Evolutionary conservation across 2,113 vertebrate species (phyloP).

Genomic region (Silurus meridionalis): DNA sequence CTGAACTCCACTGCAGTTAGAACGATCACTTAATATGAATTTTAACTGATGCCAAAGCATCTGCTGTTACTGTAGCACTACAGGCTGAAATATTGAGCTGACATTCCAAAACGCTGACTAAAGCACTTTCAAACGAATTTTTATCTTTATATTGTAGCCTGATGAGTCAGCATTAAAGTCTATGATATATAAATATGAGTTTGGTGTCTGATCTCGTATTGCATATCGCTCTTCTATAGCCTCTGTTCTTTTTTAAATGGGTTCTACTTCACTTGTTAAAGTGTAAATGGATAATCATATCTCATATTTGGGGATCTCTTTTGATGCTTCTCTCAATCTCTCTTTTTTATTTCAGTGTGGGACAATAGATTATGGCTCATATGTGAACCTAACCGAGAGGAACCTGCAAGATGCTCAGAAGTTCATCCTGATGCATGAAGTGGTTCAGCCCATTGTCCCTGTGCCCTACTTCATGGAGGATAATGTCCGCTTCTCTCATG

Average conservation of each 20-base stretch:
- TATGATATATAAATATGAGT: neutral
- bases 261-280: too few species aligned
- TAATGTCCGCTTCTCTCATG: conserved; percentile 90
- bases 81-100: neutral
- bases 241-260: neutral
- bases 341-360: conserved; percentile 79
- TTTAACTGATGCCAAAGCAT: neutral
- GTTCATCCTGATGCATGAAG: conserved; percentile 95
- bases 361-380: conserved; percentile 89
- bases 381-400: conserved; percentile 89
- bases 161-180: conserved; percentile 15
- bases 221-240: neutral
- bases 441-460: conserved; percentile 85
- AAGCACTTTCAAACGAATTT: neutral
- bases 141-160: neutral
- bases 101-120: conserved; percentile 22
- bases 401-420: conserved; percentile 96
- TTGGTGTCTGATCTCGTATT: neutral
- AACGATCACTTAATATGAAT: neutral
- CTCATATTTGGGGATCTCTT: neutral
- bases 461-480: conserved; percentile 95
- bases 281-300: neutral
- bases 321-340: conserved; percentile 54
- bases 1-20: neutral
- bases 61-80: neutral